phyloP scores from a whole-genome alignment of 1,140 invertebrate species.

The Planococcus citri region DNA sequence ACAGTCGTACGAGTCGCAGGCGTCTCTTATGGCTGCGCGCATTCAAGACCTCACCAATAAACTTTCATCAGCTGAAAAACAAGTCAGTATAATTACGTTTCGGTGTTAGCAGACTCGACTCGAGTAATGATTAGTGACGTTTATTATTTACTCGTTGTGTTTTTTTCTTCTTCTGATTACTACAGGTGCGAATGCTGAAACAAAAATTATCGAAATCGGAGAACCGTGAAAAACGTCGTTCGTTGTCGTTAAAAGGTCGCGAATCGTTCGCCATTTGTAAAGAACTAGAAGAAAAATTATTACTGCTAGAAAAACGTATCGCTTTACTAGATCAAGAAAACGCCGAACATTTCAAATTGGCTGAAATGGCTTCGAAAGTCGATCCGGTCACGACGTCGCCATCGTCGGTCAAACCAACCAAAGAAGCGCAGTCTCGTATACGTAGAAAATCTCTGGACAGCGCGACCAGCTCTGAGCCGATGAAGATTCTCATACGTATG shows the following conservation, averaged over 20 bases:
- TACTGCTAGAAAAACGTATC: conserved; percentile 64
- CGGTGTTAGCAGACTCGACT: not conserved
- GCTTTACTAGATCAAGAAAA: conserved; percentile 44
- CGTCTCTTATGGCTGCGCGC: conserved; percentile 64
- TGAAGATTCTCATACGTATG: conserved; percentile 60
- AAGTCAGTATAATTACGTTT: conserved; percentile 32
- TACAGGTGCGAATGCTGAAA: conserved; percentile 51
- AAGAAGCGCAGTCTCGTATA: conserved; percentile 27
- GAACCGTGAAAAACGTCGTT: conserved; percentile 59
- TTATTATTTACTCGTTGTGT: not conserved
- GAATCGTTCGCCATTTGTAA: conserved; percentile 66
- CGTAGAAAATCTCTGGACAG: conserved; percentile 61
- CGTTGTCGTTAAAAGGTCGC: conserved; percentile 62
- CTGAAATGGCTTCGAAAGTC: conserved; percentile 29
- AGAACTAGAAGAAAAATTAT: conserved; percentile 68
- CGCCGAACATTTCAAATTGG: conserved; percentile 33
- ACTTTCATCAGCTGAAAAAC: conserved; percentile 65
- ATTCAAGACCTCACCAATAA: conserved; percentile 74
- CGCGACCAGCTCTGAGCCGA: conserved; percentile 57
- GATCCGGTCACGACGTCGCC: not conserved
- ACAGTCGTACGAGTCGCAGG: conserved; percentile 56
- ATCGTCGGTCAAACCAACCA: not conserved
- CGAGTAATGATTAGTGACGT: no score
- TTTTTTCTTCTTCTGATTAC: not conserved
- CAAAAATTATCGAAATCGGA: conserved; percentile 67